Base-by-base conservation (phyloP, 2,888 invertebrate genomes). In the Athalia rosae region DNA sequence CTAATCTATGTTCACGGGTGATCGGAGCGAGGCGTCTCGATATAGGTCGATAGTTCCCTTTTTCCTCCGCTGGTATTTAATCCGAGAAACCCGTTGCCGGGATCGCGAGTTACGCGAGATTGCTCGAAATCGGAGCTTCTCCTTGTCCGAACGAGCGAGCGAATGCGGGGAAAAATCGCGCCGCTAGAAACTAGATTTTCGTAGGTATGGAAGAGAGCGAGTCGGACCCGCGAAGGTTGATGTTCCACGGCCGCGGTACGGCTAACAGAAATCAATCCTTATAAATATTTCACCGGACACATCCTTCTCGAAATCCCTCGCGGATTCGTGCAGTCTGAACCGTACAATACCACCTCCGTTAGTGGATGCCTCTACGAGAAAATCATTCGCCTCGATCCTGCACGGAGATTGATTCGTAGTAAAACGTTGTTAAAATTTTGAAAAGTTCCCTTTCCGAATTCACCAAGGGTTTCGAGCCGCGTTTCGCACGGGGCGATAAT, bases 1-100 rank as follows among this genome's bases (percentile, higher is more conserved):
- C 47, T 59, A 71, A 71, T 71, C 71, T 71, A 59, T 9, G 74
- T 61, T 74, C 61, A 74, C 61, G 74, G 74, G 48, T 61, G 61
- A 74, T 74, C 15, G 48, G 58, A 71, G 56, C 43, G 43, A 28
- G 41, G 6, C 47, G 62, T 62, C 53, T 76, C 63, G 28, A 28
- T 28, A 28, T 28, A 28, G 28, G 28, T 28, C n/a, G n/a, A n/a
- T n/a, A 0, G 64, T 64, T 13, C 56, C 4, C 6, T 61, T 11
- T 61, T 61, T 41, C 61, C 9, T 48, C 48, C 47, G 28, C 41
- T 47, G 28, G 28, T 53, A 53, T 53, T 4, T 53, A 53, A 11
- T 53, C 28, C 28, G 28, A 28, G 28, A 28, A 28, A 28, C 28
- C 28, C 28, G 28, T 28, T 28, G 28, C 28, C 2, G 28, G 28